These are phyloP conservation scores for Tanytarsus gracilentus DNA, from an alignment of 2,888 invertebrate genomes.

Conservation along the genomic window DNA sequence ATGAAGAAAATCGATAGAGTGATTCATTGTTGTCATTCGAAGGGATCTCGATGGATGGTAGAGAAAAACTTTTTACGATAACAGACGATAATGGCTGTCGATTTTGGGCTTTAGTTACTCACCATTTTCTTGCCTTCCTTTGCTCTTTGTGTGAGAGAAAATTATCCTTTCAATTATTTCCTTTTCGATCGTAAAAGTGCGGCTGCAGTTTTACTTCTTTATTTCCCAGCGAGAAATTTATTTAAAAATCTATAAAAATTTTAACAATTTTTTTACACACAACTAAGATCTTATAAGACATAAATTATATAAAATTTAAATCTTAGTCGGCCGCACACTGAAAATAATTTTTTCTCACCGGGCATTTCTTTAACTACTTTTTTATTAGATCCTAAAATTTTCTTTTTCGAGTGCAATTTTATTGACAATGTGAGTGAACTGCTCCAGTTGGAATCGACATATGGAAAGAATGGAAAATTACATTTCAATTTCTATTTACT, in stretches of 20 bases:
- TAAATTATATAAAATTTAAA: too few relatives aligned
- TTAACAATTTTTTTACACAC: too few relatives aligned
- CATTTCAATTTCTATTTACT: slow-evolving; percentile 19
- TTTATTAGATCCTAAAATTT: too few relatives aligned
- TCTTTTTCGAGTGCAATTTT: neutral
- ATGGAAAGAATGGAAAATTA: slow-evolving; percentile 10
- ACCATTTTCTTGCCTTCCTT: neutral
- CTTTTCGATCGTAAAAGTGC: slow-evolving; percentile 19
- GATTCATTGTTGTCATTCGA: slow-evolving; percentile 13
- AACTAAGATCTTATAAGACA: too few relatives aligned
- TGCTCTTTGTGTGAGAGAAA: neutral
- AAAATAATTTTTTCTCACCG: too few relatives aligned
- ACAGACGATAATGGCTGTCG: slow-evolving; percentile 15
- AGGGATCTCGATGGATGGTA: neutral
- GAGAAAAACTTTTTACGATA: neutral
- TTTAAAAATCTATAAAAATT: too few relatives aligned
- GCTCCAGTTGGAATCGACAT: neutral
- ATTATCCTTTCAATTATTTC: slow-evolving; percentile 24
- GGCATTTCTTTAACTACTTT: too few relatives aligned
- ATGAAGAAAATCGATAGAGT: slow-evolving; percentile 13
- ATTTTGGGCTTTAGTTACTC: neutral
- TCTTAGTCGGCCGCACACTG: too few relatives aligned
- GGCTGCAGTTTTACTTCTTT: too few relatives aligned
- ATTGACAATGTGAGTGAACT: neutral
- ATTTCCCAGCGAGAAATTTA: too few relatives aligned